Evolutionary conservation across 1,140 invertebrate species (phyloP).

Genomic region (Hylyphantes graminicola): DNA sequence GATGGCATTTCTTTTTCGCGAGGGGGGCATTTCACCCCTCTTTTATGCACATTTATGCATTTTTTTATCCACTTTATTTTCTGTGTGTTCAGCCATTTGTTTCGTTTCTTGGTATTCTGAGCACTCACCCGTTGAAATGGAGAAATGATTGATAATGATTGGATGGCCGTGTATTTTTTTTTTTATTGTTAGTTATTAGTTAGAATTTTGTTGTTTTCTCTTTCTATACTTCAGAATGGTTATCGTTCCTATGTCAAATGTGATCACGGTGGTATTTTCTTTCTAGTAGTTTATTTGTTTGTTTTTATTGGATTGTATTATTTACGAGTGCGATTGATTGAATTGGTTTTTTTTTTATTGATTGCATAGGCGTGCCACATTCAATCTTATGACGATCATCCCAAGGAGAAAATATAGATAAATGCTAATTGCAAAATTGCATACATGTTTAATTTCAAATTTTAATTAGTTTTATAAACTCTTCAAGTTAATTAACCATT

Average conservation of each 20-base stretch:
- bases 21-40: neutral
- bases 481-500: too few relatives aligned
- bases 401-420: too few relatives aligned
- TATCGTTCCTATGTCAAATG: constrained; percentile 34
- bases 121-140: constrained; percentile 49
- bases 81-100: constrained; percentile 43
- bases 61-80: constrained; percentile 9
- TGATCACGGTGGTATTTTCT: constrained; percentile 11
- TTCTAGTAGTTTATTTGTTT: neutral
- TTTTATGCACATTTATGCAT: constrained; percentile 6
- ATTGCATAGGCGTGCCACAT: too few relatives aligned
- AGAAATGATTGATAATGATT: constrained; percentile 61
- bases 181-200: constrained; percentile 44
- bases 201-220: constrained; percentile 24
- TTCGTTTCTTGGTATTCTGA: constrained; percentile 56
- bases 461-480: too few relatives aligned
- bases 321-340: too few relatives aligned
- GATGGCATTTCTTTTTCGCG: constrained; percentile 40
- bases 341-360: too few relatives aligned
- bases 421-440: too few relatives aligned
- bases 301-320: too few relatives aligned
- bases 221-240: constrained; percentile 12
- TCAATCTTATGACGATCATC: too few relatives aligned
- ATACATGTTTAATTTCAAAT: too few relatives aligned
- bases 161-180: constrained; percentile 40